Conservation (phyloP, 2,113 vertebrate genomes). For the Leptocoma aspasia region DNA sequence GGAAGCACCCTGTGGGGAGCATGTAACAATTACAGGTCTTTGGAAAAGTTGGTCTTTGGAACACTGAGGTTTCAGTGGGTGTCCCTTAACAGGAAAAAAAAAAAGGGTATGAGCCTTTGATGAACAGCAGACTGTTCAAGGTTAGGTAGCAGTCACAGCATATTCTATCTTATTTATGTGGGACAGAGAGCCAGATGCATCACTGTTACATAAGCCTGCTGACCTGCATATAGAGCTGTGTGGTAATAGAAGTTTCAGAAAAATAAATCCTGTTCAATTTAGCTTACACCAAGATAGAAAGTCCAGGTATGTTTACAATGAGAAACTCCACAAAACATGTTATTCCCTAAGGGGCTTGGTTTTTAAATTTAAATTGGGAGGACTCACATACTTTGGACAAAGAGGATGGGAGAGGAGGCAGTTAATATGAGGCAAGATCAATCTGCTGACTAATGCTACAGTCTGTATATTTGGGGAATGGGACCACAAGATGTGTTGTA, state of each 20-base stretch:
- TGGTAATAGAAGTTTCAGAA: not conserved
- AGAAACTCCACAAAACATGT: not conserved
- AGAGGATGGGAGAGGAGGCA: not conserved
- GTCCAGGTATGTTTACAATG: not conserved
- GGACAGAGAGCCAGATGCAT: slow-evolving; percentile 38
- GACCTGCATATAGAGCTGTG: slow-evolving; percentile 40
- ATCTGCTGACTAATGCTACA: not conserved
- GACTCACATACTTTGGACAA: not conserved
- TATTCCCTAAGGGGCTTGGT: not conserved
- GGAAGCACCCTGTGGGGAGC: not conserved
- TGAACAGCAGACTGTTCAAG: not conserved
- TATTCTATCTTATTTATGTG: not conserved
- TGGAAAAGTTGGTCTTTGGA: not conserved
- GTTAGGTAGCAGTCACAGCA: slow-evolving; percentile 29
- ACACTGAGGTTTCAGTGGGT: not conserved
- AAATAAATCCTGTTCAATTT: not conserved
- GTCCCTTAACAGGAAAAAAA: not conserved
- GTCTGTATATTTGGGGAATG: not conserved
- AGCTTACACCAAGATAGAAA: not conserved
- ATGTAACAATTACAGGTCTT: not conserved
- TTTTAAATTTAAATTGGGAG: not conserved
- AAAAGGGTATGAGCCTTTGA: not conserved
- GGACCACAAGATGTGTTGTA: not conserved
- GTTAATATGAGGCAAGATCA: not conserved
- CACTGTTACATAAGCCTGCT: slow-evolving; percentile 51